Evolutionary conservation across 2,113 vertebrate genomes (phyloP).

Genomic region (Australoheros scitulus): DNA sequence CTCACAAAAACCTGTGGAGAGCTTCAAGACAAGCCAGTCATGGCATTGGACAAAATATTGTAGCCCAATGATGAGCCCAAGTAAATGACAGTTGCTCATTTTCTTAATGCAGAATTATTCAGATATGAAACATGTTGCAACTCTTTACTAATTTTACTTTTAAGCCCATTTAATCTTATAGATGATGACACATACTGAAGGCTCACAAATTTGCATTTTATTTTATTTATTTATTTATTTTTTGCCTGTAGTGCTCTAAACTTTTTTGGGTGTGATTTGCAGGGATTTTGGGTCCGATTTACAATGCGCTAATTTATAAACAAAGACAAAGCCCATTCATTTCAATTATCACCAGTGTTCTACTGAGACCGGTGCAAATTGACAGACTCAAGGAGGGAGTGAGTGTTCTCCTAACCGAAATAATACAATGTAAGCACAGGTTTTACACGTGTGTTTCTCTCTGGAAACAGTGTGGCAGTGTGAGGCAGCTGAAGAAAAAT

Average conservation of each 20-base stretch:
- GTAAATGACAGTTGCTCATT: too few relatives aligned
- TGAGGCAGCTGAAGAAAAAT: neutral
- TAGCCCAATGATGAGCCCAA: too few relatives aligned
- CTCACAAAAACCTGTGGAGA: neutral
- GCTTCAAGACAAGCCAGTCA: neutral
- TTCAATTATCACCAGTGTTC: neutral
- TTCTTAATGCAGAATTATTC: too few relatives aligned
- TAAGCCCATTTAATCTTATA: too few relatives aligned
- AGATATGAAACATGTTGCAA: too few relatives aligned
- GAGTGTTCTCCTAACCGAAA: neutral
- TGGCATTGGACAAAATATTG: neutral
- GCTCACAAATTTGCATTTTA: too few relatives aligned
- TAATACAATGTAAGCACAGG: neutral
- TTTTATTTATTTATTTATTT: too few relatives aligned
- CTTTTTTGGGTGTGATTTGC: too few relatives aligned
- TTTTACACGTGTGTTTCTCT: neutral
- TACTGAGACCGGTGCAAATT: neutral
- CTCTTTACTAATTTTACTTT: too few relatives aligned
- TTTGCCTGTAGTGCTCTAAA: too few relatives aligned
- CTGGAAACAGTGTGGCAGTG: neutral
- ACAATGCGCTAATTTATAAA: neutral
- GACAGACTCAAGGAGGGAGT: neutral
- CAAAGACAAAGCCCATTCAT: neutral
- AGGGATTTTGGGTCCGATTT: neutral
- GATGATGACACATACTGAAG: too few relatives aligned